Base-by-base conservation (phyloP, 2,888 invertebrate species). In the Hirtodrosophila confusa region DNA sequence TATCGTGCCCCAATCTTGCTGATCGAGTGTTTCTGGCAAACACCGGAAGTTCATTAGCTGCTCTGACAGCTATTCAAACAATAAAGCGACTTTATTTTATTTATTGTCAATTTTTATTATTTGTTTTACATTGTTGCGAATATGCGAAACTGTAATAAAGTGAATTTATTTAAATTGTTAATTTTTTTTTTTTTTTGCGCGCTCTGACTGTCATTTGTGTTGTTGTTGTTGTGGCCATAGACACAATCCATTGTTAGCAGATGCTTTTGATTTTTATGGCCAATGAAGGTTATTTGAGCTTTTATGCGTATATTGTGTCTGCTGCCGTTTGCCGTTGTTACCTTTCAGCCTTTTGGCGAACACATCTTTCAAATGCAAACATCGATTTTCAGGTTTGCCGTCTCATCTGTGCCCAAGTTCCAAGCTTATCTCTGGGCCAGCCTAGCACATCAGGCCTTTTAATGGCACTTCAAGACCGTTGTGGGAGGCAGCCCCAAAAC, bases 111-210 rank as follows among this genome's bases (percentile, higher is more conserved):
- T 72, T 85, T 80, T 73, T 66, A 76, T 80, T 77, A 70, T 86
- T 73, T 73, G 75, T 75, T 87, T 86, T 86, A 86, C 86, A 86
- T 80, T 87, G 84, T 82, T 48, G 76, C 77, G 72, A 82, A 80
- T 76, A 74, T 82, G 79, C 74, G 73, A 86, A 78, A 73, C 78
- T 84, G 80, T 82, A 76, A 86, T 75, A 75, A 74, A 75, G 63
- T 79, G 70, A 85, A 67, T 84, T 75, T 73, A 86, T 86, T 85
- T 80, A 85, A 85, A 85, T 83, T 79, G 78, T 69, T 69, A 79
- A 77, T 86, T 86, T 67, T 6, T 44, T 65, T 62, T 47, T 43
- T 43, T 43, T 48, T 67, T 41, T n/a, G n/a, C n/a, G 11, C 33
- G 27, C 41, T 9, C 1, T 35, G 9, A 10, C 4, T 58, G 23